phyloP scores from a whole-genome alignment of 2,797 vertebrate species.

The Etheostoma nigrum region DNA sequence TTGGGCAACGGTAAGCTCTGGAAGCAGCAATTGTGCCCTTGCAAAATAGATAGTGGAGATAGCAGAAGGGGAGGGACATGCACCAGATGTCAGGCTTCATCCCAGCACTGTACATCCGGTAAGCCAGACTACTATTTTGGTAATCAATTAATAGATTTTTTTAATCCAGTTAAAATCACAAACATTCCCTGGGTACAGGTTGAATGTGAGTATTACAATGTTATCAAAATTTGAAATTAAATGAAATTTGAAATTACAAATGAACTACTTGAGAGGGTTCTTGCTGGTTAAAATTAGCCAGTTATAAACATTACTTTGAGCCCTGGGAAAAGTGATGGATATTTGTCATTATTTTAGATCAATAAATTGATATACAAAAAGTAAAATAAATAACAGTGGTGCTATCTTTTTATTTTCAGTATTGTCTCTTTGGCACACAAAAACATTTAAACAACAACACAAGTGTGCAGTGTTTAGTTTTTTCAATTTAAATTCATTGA shows the following conservation, averaged over 20 bases:
- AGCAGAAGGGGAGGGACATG: too few species aligned
- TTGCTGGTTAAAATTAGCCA: not conserved
- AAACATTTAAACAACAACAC: not conserved
- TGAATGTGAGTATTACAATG: not conserved
- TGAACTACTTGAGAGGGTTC: not conserved
- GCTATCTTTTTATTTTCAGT: not conserved
- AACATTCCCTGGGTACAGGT: not conserved
- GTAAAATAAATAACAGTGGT: not conserved
- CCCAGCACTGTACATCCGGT: too few species aligned
- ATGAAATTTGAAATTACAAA: not conserved
- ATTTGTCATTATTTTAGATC: too few species aligned
- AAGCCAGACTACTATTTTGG: not conserved
- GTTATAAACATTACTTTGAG: not conserved
- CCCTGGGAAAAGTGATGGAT: not conserved
- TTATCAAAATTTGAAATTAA: not conserved
- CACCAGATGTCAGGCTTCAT: too few species aligned
- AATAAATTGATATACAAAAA: not conserved
- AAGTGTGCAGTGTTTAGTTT: not conserved
- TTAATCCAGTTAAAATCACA: not conserved
- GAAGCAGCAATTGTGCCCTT: too few species aligned
- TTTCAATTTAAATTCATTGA: slow-evolving; percentile 3
- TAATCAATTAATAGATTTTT: not conserved
- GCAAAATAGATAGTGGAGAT: too few species aligned
- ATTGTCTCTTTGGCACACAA: not conserved
- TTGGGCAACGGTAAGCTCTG: too few species aligned